Evolutionary conservation across 2,113 vertebrate species (phyloP).

Genomic region (Ginglymostoma cirratum): DNA sequence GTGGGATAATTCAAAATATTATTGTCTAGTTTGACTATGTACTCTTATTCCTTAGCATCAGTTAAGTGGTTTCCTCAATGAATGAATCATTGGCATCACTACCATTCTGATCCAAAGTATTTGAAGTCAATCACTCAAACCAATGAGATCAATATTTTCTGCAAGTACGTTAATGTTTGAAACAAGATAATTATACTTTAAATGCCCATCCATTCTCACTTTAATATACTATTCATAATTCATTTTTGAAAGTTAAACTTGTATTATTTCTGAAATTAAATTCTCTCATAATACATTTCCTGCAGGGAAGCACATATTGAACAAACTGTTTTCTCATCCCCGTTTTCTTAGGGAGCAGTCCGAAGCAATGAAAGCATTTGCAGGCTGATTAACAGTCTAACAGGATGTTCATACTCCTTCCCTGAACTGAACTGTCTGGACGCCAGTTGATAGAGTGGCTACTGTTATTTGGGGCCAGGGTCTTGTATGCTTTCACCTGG

Average conservation of each 20-base stretch:
- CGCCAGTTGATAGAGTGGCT: background rate
- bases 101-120: background rate
- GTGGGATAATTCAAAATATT: background rate
- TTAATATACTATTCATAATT: background rate
- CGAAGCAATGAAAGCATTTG: background rate
- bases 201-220: background rate
- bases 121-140: background rate
- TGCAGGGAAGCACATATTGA: background rate
- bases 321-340: background rate
- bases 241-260: background rate
- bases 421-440: background rate
- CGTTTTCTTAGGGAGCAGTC: background rate
- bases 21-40: conserved; percentile 2
- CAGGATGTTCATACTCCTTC: background rate
- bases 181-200: background rate
- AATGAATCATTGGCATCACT: background rate
- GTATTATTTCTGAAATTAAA: background rate
- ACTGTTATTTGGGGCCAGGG: background rate
- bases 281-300: background rate
- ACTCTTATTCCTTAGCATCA: background rate
- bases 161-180: background rate
- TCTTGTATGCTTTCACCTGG: background rate
- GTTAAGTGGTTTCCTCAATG: background rate
- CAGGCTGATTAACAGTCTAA: background rate
- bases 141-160: background rate